Evolutionary conservation across 2,888 invertebrate genomes (phyloP).

Genomic region (Linyphia triangularis): DNA sequence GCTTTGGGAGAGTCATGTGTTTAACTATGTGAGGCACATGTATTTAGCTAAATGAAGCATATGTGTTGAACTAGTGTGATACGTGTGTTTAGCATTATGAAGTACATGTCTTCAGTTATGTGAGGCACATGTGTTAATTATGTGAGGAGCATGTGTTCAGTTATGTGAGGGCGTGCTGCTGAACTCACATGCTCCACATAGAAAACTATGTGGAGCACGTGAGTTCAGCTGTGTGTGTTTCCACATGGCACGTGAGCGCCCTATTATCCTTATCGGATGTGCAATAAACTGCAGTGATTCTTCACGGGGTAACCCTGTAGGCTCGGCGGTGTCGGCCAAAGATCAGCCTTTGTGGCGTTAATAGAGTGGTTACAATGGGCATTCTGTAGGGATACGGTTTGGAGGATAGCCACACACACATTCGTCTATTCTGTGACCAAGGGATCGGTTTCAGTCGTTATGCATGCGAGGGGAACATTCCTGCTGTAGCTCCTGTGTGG

Average conservation of each 20-base stretch:
- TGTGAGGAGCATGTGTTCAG: too few species aligned
- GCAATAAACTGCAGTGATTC: background rate
- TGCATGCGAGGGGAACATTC: conserved; percentile 33
- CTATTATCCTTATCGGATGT: background rate
- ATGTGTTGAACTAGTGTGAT: too few species aligned
- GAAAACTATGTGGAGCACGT: too few species aligned
- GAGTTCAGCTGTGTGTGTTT: too few species aligned
- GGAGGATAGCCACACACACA: conserved; percentile 43
- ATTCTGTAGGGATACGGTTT: conserved; percentile 23
- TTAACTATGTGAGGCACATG: too few species aligned
- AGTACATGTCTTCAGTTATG: too few species aligned
- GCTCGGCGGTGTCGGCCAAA: conserved; percentile 14
- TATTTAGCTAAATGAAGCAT: too few species aligned
- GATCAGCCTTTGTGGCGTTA: conserved; percentile 47
- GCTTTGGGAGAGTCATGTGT: too few species aligned
- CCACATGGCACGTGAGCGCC: background rate
- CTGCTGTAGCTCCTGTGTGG: background rate
- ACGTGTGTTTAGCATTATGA: too few species aligned
- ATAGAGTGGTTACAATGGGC: conserved; percentile 59
- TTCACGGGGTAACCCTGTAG: background rate
- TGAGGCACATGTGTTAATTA: too few species aligned
- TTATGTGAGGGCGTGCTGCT: too few species aligned
- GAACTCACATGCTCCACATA: too few species aligned
- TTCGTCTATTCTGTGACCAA: background rate
- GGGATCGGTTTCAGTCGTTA: conserved; percentile 30